These are phyloP conservation scores for Austrolebias charrua DNA, from an alignment of 2,797 vertebrate genomes.

Conservation along the genomic window DNA sequence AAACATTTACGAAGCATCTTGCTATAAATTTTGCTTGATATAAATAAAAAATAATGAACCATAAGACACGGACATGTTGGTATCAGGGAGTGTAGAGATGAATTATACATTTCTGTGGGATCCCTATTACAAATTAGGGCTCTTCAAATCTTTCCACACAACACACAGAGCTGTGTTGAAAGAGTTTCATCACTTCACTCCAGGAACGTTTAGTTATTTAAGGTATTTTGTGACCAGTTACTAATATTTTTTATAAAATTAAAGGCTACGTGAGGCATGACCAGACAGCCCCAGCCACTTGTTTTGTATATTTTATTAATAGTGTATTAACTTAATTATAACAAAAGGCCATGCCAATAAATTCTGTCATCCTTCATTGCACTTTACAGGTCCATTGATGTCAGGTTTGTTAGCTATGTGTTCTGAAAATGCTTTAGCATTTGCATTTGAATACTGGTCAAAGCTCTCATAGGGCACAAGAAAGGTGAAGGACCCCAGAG, in stretches of 20 bases:
- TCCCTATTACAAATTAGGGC: too few relatives aligned
- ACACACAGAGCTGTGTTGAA: neutral
- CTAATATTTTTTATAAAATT: neutral
- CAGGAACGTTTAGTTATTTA: neutral
- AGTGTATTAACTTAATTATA: neutral
- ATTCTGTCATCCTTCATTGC: neutral
- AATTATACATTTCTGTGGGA: neutral
- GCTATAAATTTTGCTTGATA: neutral
- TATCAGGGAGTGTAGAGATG: neutral
- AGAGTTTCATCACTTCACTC: neutral
- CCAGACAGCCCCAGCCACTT: neutral
- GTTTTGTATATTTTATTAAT: neutral
- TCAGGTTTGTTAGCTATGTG: neutral
- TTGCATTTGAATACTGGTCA: neutral
- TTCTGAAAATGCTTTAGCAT: neutral
- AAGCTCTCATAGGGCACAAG: too few relatives aligned
- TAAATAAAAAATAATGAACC: neutral
- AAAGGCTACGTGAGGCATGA: neutral
- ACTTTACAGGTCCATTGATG: neutral
- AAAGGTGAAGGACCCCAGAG: neutral
- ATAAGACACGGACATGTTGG: neutral
- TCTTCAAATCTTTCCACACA: neutral
- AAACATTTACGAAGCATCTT: neutral
- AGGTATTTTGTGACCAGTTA: neutral
- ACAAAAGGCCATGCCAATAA: neutral